Evolutionary conservation across 1,140 invertebrate genomes (phyloP).

Genomic region (Rhopalosiphum maidis): DNA sequence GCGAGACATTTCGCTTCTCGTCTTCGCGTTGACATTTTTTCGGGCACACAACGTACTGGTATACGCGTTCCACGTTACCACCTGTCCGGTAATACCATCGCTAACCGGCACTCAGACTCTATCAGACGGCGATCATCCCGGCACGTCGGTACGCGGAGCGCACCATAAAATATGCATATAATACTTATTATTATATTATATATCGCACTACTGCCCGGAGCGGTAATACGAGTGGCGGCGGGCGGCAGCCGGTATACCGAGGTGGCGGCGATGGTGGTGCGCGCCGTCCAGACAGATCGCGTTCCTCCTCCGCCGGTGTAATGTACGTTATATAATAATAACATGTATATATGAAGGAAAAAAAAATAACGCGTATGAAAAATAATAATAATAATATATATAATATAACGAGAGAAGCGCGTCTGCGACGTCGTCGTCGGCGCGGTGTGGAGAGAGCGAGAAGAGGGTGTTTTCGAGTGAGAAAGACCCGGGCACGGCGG

Average conservation of each 20-base stretch:
- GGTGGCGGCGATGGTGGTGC: neutral
- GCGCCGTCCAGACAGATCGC: neutral
- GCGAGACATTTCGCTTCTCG: neutral
- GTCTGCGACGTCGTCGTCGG: neutral
- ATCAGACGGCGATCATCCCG: neutral
- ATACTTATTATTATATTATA: neutral
- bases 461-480: neutral
- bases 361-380: neutral
- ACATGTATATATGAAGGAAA: neutral
- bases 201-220: neutral
- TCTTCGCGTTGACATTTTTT: neutral
- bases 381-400: neutral
- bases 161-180: neutral
- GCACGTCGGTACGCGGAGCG: neutral
- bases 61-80: neutral
- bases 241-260: neutral
- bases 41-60: neutral
- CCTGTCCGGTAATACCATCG: neutral
- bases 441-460: neutral
- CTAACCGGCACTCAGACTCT: neutral
- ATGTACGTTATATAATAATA: neutral
- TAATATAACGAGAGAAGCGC: constrained; percentile 5
- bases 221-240: neutral
- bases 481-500: neutral
- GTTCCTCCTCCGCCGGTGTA: neutral